Conservation (phyloP, 1,140 invertebrate genomes). For the Oryzaephilus surinamensis region DNA sequence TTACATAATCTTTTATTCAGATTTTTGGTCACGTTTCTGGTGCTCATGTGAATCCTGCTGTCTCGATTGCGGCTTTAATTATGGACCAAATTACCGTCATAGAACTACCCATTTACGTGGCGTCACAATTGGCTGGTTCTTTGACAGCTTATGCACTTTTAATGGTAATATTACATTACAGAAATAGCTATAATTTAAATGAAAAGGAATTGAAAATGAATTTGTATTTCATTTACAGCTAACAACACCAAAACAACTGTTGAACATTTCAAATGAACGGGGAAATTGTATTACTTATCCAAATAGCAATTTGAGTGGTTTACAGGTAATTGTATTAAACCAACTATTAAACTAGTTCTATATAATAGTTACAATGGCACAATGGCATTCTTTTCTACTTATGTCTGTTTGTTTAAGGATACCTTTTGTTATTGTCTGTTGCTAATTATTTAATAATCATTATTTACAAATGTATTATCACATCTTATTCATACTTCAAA, state of each 20-base stretch:
- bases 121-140: slow-evolving; percentile 59
- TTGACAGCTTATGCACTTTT: slow-evolving; percentile 53
- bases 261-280: too few species aligned
- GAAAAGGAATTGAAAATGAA: background rate
- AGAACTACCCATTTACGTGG: slow-evolving; percentile 55
- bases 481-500: too few species aligned
- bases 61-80: slow-evolving; percentile 57
- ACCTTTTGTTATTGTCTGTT: too few species aligned
- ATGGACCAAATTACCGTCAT: slow-evolving; percentile 51
- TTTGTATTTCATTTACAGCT: slow-evolving; percentile 16
- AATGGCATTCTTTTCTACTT: too few species aligned
- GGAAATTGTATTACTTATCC: too few species aligned
- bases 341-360: too few species aligned
- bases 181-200: background rate
- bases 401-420: too few species aligned
- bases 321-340: too few species aligned
- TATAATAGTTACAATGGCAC: too few species aligned
- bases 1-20: slow-evolving; percentile 33
- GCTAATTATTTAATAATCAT: too few species aligned
- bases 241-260: slow-evolving; percentile 19
- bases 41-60: slow-evolving; percentile 66
- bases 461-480: too few species aligned
- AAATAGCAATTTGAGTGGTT: too few species aligned
- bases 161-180: slow-evolving; percentile 32
- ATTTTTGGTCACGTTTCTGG: slow-evolving; percentile 59